These are phyloP conservation scores for Sinocyclocheilus anophthalmus DNA, from an alignment of 2,113 vertebrate species.

Conservation along the genomic window DNA sequence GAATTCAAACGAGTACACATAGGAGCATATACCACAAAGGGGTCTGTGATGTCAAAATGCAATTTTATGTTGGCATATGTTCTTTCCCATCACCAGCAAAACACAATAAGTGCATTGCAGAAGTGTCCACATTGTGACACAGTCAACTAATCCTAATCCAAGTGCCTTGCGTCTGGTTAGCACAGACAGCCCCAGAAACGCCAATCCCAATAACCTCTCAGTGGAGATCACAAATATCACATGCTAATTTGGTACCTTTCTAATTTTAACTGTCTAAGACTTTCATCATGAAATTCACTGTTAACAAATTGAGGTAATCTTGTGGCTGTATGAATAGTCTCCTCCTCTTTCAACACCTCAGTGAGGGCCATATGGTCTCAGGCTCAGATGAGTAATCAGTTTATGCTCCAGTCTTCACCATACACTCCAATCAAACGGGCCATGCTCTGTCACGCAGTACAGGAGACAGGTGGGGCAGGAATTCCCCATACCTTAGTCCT, in stretches of 20 bases:
- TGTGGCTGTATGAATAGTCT: not conserved
- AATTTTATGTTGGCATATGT: not conserved
- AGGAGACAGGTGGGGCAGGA: constrained; percentile 22
- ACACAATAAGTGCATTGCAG: not conserved
- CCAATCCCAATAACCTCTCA: not conserved
- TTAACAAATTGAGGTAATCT: not conserved
- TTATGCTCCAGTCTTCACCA: constrained; percentile 5
- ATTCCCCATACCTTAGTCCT: not conserved
- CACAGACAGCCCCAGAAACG: not conserved
- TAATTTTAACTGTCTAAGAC: not conserved
- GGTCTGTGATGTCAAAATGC: not conserved
- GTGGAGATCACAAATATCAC: not conserved
- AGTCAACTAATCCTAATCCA: constrained; percentile 5
- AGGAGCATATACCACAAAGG: not conserved
- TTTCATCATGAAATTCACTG: not conserved
- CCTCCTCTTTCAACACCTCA: not conserved
- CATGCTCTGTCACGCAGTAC: not conserved
- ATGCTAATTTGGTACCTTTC: not conserved
- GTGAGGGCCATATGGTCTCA: constrained; percentile 27
- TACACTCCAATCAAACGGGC: not conserved
- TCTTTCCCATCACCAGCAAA: not conserved
- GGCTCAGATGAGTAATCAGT: constrained; percentile 43
- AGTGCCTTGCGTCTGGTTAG: not conserved
- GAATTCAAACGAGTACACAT: not conserved
- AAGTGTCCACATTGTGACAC: not conserved